phyloP scores from a whole-genome alignment of 2,888 invertebrate genomes.

The Hermaeophaga mercurialis region DNA sequence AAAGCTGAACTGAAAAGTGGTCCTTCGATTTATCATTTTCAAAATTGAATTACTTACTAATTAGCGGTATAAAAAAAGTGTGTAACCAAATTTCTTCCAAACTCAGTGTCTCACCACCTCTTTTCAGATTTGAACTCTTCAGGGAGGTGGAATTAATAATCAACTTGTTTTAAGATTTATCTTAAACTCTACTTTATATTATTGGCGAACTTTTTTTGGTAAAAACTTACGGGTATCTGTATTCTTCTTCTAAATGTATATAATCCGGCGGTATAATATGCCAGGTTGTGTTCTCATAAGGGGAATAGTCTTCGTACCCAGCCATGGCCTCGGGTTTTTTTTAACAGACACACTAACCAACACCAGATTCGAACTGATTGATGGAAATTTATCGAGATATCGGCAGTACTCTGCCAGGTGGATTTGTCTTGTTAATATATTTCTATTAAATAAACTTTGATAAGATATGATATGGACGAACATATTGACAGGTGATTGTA shows the following conservation, averaged over 20 bases:
- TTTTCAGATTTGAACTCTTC: no score
- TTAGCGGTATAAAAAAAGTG: no score
- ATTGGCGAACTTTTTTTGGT: no score
- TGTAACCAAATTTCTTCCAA: no score
- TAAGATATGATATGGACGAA: slow-evolving; percentile 44
- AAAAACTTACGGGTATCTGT: slow-evolving; percentile 67
- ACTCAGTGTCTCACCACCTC: no score
- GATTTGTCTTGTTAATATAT: slow-evolving; percentile 44
- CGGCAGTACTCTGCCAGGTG: slow-evolving; percentile 46
- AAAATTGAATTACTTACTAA: no score
- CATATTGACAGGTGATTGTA: slow-evolving; percentile 45
- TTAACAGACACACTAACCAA: slow-evolving; percentile 20
- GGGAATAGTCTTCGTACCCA: slow-evolving; percentile 63
- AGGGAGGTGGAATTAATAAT: no score
- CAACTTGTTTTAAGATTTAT: no score
- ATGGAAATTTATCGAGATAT: slow-evolving; percentile 37
- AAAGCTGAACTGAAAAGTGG: no score
- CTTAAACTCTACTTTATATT: no score
- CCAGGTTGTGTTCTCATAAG: slow-evolving; percentile 68
- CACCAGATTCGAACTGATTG: slow-evolving; percentile 28
- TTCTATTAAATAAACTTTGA: slow-evolving; percentile 42
- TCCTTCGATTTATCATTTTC: no score
- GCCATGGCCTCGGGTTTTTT: slow-evolving; percentile 55
- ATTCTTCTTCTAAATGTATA: slow-evolving; percentile 71
- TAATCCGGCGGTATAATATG: slow-evolving; percentile 75